Evolutionary conservation across 2,797 vertebrate species (phyloP).

Genomic region (Gallinago nigripennis): DNA sequence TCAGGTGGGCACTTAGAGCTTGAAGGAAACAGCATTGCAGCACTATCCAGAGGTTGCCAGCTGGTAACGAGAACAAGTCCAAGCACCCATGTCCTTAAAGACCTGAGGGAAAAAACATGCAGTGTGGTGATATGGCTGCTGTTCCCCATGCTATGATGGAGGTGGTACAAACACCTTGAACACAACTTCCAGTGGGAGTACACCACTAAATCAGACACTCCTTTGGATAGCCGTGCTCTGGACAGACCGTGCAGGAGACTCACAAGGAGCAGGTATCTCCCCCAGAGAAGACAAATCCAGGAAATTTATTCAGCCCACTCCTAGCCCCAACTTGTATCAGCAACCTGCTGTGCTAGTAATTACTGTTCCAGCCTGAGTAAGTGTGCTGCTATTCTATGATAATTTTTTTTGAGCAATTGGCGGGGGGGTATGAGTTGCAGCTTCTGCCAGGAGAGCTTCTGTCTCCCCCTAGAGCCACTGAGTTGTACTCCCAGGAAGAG

Average conservation of each 20-base stretch:
- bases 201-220: neutral
- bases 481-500: neutral
- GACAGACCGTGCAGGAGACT: neutral
- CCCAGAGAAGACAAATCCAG: neutral
- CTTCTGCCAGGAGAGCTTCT: neutral
- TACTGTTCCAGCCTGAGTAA: neutral
- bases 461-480: neutral
- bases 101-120: neutral
- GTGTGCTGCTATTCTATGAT: neutral
- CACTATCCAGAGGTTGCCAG: neutral
- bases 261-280: neutral
- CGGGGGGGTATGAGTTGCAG: accelerated
- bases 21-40: neutral
- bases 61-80: neutral
- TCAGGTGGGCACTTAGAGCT: neutral
- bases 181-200: neutral
- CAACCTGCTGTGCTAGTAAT: neutral
- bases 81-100: neutral
- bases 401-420: neutral
- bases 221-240: neutral
- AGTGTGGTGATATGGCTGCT: neutral
- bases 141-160: neutral
- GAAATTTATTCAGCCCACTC: neutral
- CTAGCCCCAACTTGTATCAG: neutral
- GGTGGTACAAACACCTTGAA: neutral